Evolutionary conservation across 2,797 vertebrate species (phyloP).

Genomic region (Amniataba percoides): DNA sequence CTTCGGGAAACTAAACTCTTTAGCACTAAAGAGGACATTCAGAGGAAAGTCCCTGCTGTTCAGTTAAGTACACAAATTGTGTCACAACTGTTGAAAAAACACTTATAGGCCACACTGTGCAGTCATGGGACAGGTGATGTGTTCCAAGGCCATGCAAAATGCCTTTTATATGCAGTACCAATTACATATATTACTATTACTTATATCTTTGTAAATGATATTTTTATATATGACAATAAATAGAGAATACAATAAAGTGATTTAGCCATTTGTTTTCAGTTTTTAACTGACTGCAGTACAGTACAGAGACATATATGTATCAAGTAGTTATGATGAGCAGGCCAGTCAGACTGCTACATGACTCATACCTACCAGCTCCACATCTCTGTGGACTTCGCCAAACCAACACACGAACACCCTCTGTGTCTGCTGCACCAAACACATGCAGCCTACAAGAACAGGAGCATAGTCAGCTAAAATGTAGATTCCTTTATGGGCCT

Average conservation of each 20-base stretch:
- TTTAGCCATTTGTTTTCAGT: not conserved
- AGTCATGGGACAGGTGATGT: conserved; percentile 5
- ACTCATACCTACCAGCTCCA: conserved; percentile 43
- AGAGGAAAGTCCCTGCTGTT: conserved; percentile 18
- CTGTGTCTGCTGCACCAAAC: conserved; percentile 19
- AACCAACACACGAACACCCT: conserved; percentile 32
- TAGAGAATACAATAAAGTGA: not conserved
- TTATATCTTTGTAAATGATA: conserved; percentile 22
- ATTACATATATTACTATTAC: not conserved
- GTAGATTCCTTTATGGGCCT: not conserved
- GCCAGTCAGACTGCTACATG: conserved; percentile 50
- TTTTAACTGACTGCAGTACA: not conserved
- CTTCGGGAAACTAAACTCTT: not conserved
- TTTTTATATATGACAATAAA: conserved; percentile 58
- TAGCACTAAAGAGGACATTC: not conserved
- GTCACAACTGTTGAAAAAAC: conserved; percentile 32
- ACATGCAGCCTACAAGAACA: not conserved
- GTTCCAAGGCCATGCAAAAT: conserved; percentile 22
- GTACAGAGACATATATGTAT: not conserved
- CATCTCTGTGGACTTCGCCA: conserved; percentile 36
- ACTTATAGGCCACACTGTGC: not conserved
- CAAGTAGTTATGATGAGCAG: conserved; percentile 7
- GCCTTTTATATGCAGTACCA: conserved; percentile 8
- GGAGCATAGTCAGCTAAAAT: not conserved
- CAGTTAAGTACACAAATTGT: conserved; percentile 10